phyloP scores from a whole-genome alignment of 2,797 vertebrate species.

The Melanotaenia parkinsoni region DNA sequence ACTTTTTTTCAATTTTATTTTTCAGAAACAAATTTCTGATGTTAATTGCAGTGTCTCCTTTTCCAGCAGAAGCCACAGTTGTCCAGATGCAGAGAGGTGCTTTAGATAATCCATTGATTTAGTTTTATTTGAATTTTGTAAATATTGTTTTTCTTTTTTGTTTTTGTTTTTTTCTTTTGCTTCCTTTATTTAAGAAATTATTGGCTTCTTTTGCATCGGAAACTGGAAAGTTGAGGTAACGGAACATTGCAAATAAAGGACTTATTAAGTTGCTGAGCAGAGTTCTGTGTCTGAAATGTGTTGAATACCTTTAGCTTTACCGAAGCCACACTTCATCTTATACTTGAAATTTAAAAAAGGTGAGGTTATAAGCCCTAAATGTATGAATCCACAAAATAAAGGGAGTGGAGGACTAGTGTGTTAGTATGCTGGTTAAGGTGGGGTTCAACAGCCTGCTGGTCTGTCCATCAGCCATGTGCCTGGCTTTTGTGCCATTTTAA shows the following conservation, averaged over 20 bases:
- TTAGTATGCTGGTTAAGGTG: too few species aligned
- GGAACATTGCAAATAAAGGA: constrained; percentile 89
- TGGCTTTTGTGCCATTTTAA: too few species aligned
- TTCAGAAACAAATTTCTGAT: constrained; percentile 80
- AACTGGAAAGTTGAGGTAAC: constrained; percentile 90
- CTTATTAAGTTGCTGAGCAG: constrained; percentile 80
- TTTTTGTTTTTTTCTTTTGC: constrained; percentile 88
- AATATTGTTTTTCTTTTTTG: constrained; percentile 89
- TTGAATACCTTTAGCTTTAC: background rate
- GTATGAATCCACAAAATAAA: too few species aligned
- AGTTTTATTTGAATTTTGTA: constrained; percentile 92
- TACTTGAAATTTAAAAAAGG: too few species aligned
- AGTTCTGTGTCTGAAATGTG: constrained; percentile 45
- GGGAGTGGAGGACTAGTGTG: too few species aligned
- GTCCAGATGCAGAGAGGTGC: constrained; percentile 88
- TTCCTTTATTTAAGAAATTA: constrained; percentile 93
- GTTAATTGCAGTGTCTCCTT: constrained; percentile 84
- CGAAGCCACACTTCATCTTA: too few species aligned
- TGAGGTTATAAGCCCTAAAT: too few species aligned
- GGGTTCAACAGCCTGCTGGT: too few species aligned
- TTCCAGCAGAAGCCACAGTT: constrained; percentile 79
- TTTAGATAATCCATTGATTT: constrained; percentile 91
- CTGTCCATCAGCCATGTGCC: too few species aligned
- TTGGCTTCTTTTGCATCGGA: constrained; percentile 92
- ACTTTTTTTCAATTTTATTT: constrained; percentile 73